A percentile compares a stretch with the other conserved stretches of the same genome.
phyloP scores from a whole-genome alignment of 2,113 vertebrate genomes.

The Blennius ocellaris region DNA sequence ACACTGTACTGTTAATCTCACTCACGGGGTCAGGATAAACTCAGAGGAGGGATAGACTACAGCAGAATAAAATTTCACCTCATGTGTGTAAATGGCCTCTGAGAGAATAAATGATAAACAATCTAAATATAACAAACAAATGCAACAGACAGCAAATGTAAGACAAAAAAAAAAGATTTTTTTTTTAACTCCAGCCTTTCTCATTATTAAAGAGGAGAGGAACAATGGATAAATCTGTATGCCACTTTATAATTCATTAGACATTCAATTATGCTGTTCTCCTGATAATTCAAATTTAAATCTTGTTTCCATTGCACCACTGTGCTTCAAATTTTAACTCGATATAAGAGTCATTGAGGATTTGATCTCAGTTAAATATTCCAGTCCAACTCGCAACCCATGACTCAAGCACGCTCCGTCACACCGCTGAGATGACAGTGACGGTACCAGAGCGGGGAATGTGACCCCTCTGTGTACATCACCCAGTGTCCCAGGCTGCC shows the following conservation, averaged over 20 bases:
- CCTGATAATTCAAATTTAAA: conserved; percentile 52
- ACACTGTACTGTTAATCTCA: conserved; percentile 49
- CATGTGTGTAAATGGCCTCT: conserved; percentile 46
- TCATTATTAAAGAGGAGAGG: conserved; percentile 1
- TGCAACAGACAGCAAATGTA: conserved; percentile 1
- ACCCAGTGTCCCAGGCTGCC: conserved; percentile 30
- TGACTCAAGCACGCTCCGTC: conserved; percentile 12
- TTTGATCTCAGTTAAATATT: conserved; percentile 27
- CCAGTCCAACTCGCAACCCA: conserved; percentile 11
- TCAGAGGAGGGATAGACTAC: conserved; percentile 45
- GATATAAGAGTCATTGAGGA: conserved; percentile 21
- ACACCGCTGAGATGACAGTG: conserved; percentile 25
- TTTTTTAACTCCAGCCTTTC: conserved; percentile 16
- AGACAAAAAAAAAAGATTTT: conserved; percentile 3
- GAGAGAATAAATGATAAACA: conserved; percentile 59
- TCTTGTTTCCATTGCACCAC: conserved; percentile 37
- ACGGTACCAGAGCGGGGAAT: background rate
- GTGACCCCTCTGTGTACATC: conserved; percentile 28
- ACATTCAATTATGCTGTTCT: conserved; percentile 45
- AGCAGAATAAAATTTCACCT: conserved; percentile 45
- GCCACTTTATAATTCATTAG: conserved; percentile 43
- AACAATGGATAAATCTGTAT: conserved; percentile 47
- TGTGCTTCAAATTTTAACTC: conserved; percentile 41
- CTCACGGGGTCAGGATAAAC: conserved; percentile 56
- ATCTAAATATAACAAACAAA: conserved; percentile 44